These are phyloP conservation scores for Scaptodrosophila lebanonensis DNA, from an alignment of 1,140 invertebrate genomes.

Conservation along the genomic window DNA sequence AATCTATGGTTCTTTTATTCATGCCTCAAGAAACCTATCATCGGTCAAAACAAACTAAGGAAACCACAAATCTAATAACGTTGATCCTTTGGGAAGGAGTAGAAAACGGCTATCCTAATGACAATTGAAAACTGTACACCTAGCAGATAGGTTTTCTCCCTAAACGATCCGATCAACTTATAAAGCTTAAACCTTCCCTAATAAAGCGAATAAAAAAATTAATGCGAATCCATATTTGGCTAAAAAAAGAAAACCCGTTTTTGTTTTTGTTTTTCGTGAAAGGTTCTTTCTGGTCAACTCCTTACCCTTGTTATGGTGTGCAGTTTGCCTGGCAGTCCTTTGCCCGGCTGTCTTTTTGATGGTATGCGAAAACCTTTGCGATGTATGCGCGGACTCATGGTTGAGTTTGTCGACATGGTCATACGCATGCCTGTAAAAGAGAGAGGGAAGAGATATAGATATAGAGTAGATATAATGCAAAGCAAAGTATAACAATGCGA, in stretches of 20 bases:
- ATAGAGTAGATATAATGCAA: not conserved
- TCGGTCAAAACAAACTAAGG: no score
- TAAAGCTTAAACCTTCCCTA: no score
- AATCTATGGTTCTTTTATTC: no score
- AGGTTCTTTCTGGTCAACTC: not conserved
- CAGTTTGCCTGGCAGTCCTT: slow-evolving; percentile 79
- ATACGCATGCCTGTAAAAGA: slow-evolving; percentile 81
- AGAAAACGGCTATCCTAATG: no score
- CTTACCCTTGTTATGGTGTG: slow-evolving; percentile 75
- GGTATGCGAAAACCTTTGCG: slow-evolving; percentile 80
- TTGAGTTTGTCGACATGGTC: slow-evolving; percentile 83
- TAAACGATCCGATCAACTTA: no score
- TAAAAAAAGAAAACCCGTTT: not conserved
- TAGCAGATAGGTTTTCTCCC: no score
- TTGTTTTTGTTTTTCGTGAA: not conserved
- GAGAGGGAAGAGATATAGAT: slow-evolving; percentile 22
- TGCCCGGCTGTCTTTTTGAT: slow-evolving; percentile 79
- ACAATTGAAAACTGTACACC: no score
- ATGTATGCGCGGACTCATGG: slow-evolving; percentile 81
- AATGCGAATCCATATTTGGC: no score
- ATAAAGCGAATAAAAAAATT: no score
- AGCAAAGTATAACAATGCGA: not conserved
- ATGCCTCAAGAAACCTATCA: no score
- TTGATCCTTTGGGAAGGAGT: no score
- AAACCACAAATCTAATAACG: no score